These are phyloP conservation scores for Drosophila subpulchrella DNA, from an alignment of 1,140 invertebrate genomes.

Conservation along the genomic window DNA sequence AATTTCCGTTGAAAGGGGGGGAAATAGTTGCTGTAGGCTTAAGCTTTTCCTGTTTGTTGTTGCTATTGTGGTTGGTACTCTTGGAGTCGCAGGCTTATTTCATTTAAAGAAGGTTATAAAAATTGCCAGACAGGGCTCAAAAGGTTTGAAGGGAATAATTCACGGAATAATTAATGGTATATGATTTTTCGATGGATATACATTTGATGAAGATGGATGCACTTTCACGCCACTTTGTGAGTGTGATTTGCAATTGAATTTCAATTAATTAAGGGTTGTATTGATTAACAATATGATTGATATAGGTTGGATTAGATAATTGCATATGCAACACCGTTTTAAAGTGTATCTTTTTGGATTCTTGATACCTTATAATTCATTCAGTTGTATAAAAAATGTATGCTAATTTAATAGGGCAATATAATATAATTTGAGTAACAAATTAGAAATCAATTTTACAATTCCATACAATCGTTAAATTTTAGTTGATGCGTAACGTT, in stretches of 20 bases:
- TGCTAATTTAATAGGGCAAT: too few relatives aligned
- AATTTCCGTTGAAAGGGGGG: constrained; percentile 18
- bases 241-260: constrained; percentile 1
- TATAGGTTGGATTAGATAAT: not conserved
- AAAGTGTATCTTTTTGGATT: too few relatives aligned
- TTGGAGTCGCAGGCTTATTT: constrained; percentile 12
- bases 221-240: not conserved
- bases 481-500: too few relatives aligned
- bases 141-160: not conserved
- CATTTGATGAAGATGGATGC: constrained; percentile 45
- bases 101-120: constrained; percentile 15
- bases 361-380: too few relatives aligned
- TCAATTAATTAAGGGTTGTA: not conserved
- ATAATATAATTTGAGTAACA: too few relatives aligned
- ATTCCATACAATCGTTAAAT: too few relatives aligned
- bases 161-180: constrained; percentile 39
- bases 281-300: constrained; percentile 6
- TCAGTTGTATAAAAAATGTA: too few relatives aligned
- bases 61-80: constrained; percentile 30
- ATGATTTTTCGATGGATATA: constrained; percentile 33
- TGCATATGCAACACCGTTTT: too few relatives aligned
- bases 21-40: constrained; percentile 28
- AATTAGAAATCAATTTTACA: too few relatives aligned
- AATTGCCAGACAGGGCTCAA: not conserved
- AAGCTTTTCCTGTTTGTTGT: constrained; percentile 46